Evolutionary conservation across 2,888 invertebrate species (phyloP), one percentile per base, ranked within the genome.

Genomic region (Chymomyza caudatula): DNA sequence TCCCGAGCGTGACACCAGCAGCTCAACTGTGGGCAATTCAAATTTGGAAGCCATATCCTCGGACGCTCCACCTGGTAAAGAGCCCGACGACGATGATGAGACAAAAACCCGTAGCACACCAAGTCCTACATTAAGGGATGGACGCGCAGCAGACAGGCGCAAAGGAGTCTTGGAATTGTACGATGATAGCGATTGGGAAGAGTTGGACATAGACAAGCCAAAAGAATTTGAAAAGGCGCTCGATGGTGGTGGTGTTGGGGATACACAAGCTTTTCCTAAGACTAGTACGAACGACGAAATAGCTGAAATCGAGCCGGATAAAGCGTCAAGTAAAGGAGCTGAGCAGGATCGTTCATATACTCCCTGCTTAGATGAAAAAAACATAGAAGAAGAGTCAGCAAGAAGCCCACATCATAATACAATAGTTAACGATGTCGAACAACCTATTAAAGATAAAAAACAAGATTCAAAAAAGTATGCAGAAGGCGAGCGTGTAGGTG

Each of bases 321-420:
- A 5, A 37, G 37, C 54, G 57, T 20, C 55, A 74, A 49, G 57
- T 8, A 63, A 61, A 19, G 71, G 80, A 2, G 92, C 92, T 73
- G 93, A 93, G 75, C 94, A 93, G 84, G 94, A 94, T 88, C 91
- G 94, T 67, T 94, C 94, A 71, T 94, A 94, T 88, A 94, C 94
- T 59, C 94, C 94, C 0, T 94, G 94, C 76, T 91, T 94, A 60
- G 94, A 94, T 88, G 94, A 94, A 87, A 92, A 92, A 74, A 92
- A 91, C 23, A 84, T 87, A 37, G 88, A 85, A 42, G 85, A 88
- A 22, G 75, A 74, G 20, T 69, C 60, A 0, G 47, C 63, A 0
- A 47, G 11, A 25, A n/a, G 29, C 66, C 53, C 53, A 19, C 15
- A 6, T 15, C 17, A 0, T 53, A 15, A 0, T 57, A 65, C 4